phyloP scores from a whole-genome alignment of 2,888 invertebrate species.

The Cephus sareptanus region DNA sequence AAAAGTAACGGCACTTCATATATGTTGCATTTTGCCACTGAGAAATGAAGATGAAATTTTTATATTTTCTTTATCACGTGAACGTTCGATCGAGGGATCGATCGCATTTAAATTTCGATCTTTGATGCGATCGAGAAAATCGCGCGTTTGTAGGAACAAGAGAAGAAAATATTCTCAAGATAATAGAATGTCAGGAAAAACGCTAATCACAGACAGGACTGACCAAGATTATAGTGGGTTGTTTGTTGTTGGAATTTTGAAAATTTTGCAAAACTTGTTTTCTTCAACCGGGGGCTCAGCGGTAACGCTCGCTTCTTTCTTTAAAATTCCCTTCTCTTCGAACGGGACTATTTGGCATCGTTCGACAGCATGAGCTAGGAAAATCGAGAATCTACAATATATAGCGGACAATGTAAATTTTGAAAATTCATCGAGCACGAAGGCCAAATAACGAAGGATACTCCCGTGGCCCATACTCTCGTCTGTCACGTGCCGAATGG shows the following conservation, averaged over 20 bases:
- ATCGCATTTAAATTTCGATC: not conserved
- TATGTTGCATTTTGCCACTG: constrained; percentile 1
- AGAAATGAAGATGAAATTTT: no score
- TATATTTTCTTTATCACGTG: not conserved
- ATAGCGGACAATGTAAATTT: not conserved
- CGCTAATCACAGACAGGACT: constrained; percentile 43
- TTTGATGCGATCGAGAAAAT: not conserved
- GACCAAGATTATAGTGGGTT: constrained; percentile 49
- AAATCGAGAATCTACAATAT: no score
- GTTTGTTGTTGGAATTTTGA: not conserved
- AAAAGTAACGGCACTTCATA: constrained; percentile 46
- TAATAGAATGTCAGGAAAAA: not conserved
- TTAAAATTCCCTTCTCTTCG: no score
- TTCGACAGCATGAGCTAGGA: no score
- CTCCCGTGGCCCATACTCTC: not conserved
- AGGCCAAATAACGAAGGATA: no score
- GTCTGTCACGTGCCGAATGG: not conserved
- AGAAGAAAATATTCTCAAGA: not conserved
- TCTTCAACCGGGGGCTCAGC: no score
- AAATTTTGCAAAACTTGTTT: not conserved
- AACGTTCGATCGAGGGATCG: not conserved
- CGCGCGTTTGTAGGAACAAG: not conserved
- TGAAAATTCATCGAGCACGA: not conserved
- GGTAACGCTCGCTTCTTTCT: no score
- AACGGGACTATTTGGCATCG: no score